Conservation (phyloP, 2,888 invertebrate species). For the Mystacides longicornis region DNA sequence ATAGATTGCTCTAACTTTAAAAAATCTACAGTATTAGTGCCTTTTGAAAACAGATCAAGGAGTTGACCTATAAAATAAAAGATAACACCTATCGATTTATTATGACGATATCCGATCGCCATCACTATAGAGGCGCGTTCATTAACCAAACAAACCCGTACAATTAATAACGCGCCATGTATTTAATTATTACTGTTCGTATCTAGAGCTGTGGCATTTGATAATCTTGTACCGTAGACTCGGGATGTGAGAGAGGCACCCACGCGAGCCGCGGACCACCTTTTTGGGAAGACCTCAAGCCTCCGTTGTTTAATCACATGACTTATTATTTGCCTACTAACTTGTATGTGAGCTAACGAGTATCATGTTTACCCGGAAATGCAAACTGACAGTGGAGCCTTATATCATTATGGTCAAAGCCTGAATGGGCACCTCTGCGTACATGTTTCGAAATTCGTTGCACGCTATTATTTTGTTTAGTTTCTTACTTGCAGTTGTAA, state of each 20-base stretch:
- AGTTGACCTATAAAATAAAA: no score
- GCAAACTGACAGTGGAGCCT: not conserved
- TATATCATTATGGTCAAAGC: no score
- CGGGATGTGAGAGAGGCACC: no score
- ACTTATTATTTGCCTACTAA: not conserved
- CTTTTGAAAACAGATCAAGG: no score
- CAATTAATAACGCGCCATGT: not conserved
- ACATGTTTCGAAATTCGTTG: no score
- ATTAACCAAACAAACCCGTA: not conserved
- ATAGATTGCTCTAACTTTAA: no score
- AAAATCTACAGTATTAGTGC: no score
- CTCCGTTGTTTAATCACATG: not conserved
- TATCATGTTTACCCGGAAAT: not conserved
- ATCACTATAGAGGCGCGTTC: slow-evolving; percentile 1
- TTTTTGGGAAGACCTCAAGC: not conserved
- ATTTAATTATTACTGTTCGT: not conserved
- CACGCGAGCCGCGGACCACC: not conserved
- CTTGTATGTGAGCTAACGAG: not conserved
- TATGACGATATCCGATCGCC: not conserved
- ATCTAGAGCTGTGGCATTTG: not conserved
- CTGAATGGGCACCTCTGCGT: no score
- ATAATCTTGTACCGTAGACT: no score
- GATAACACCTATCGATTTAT: no score
- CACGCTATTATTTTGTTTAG: no score
- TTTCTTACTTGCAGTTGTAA: no score